Evolutionary conservation across 2,888 invertebrate species (phyloP).

Genomic region (Germaria angustata): DNA sequence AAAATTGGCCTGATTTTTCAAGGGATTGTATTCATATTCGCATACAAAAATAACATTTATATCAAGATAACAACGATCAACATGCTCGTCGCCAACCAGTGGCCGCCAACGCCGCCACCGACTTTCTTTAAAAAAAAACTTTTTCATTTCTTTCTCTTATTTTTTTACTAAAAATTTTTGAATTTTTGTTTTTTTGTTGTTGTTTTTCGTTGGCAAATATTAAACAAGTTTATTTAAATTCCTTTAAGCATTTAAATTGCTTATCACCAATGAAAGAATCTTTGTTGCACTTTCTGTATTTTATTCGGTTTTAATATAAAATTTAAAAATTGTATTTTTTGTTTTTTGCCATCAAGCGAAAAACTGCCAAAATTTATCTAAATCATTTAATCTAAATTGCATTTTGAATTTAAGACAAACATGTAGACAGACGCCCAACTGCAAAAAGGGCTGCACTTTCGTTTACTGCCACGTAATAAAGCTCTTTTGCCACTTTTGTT

Average conservation of each 20-base stretch:
- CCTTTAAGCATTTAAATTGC: constrained; percentile 53
- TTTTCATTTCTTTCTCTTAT: neutral
- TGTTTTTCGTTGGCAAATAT: constrained; percentile 2
- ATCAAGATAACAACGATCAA: constrained; percentile 55
- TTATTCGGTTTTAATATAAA: constrained; percentile 24
- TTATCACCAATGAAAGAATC: constrained; percentile 60
- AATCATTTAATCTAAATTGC: constrained; percentile 67
- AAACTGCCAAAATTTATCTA: constrained; percentile 64
- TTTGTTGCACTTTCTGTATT: constrained; percentile 49
- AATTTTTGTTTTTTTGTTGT: neutral
- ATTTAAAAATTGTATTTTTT: neutral
- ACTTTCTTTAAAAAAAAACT: constrained; percentile 32
- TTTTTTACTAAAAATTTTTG: constrained; percentile 12
- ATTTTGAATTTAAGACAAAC: constrained; percentile 62
- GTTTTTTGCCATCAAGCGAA: constrained; percentile 19
- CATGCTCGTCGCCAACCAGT: constrained; percentile 38
- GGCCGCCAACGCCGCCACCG: constrained; percentile 65
- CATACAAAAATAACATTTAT: constrained; percentile 56
- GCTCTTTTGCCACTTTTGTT: neutral
- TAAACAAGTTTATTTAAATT: constrained; percentile 66
- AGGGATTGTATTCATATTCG: constrained; percentile 31
- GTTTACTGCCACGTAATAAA: constrained; percentile 41
- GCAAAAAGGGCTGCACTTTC: constrained; percentile 55
- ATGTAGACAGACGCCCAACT: constrained; percentile 19
- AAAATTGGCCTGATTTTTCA: constrained; percentile 60